Evolutionary conservation across 2,888 invertebrate genomes (phyloP), one percentile per base, ranked within the genome.

Genomic region (Cyclophora albipunctata): DNA sequence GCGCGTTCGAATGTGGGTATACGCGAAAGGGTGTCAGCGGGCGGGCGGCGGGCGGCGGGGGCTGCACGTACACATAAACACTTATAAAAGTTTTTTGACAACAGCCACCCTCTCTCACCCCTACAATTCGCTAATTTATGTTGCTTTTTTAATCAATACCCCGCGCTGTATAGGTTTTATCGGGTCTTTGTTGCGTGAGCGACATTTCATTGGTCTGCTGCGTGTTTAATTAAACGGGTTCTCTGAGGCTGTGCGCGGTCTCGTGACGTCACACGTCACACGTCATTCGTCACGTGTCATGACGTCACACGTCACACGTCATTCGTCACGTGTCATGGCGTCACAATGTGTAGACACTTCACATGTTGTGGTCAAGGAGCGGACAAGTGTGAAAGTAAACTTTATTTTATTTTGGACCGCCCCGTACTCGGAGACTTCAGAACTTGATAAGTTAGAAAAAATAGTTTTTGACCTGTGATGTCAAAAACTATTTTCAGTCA

Each of bases 21-120:
- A 75, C 84, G 84, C 80, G 84, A 88, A 87, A 87, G 88, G 87
- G 88, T 88, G 87, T 87, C 82, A 78, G 80, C 67, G 58, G 59
- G 62, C 58, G 61, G 42, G 7, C 5, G 43, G 34, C 1, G 58
- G 63, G 5, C 5, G 33, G 34, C 3, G 58, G 63, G 62, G 68
- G 68, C 68, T 68, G 46, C 78, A 78, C 84, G 75, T 80, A 81
- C 82, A 83, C 81, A 88, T 88, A 88, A 88, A 88, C 88, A 88
- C 87, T 88, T 88, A 88, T 87, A 88, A 87, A 85, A 87, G 78
- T 88, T 87, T 87, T 87, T 88, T 88, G 88, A 88, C 88, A 88
- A 87, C 87, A 84, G 72, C 81, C 75, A 67, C 73, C 73, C 69
- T 66, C 67, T 63, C 61, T 58, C 71, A 63, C 79, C 76, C 78